A percentile compares a stretch with the other conserved stretches of the same genome.
These are phyloP conservation scores for Colletes collaris DNA, from an alignment of 2,888 invertebrate species.

Conservation along the genomic window DNA sequence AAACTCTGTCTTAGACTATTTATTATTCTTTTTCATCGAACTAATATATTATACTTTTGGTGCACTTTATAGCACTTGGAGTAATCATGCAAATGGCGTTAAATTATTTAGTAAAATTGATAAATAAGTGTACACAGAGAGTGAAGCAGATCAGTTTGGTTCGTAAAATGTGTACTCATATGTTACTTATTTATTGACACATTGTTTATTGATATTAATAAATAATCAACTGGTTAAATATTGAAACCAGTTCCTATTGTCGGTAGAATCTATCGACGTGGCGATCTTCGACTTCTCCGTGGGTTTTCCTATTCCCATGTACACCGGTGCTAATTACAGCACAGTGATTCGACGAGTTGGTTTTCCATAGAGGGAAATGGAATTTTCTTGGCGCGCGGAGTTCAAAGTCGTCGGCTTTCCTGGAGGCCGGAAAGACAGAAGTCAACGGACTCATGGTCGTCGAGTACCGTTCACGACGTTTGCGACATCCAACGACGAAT, in stretches of 20 bases:
- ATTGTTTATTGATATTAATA: too few species aligned
- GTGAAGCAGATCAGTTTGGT: too few species aligned
- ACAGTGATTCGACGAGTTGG: constrained; percentile 52
- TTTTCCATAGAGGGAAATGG: constrained; percentile 65
- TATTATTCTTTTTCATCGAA: too few species aligned
- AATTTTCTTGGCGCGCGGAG: constrained; percentile 65
- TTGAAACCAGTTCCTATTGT: neutral
- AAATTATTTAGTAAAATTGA: too few species aligned
- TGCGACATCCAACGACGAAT: neutral
- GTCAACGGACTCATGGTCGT: constrained; percentile 58
- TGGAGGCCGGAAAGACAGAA: constrained; percentile 58
- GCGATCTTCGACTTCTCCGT: constrained; percentile 32
- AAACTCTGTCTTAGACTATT: too few species aligned
- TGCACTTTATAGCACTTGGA: too few species aligned
- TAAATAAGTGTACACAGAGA: too few species aligned
- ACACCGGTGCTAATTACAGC: constrained; percentile 62
- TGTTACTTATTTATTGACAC: too few species aligned
- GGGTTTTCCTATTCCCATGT: constrained; percentile 57
- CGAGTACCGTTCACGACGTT: constrained; percentile 37
- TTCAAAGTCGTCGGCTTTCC: constrained; percentile 73
- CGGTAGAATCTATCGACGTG: constrained; percentile 22
- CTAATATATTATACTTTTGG: too few species aligned
- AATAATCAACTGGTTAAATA: too few species aligned
- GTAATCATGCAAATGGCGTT: too few species aligned
- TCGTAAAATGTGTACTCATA: too few species aligned